phyloP scores from a whole-genome alignment of 2,113 vertebrate species.

The Aegotheles bennettii region DNA sequence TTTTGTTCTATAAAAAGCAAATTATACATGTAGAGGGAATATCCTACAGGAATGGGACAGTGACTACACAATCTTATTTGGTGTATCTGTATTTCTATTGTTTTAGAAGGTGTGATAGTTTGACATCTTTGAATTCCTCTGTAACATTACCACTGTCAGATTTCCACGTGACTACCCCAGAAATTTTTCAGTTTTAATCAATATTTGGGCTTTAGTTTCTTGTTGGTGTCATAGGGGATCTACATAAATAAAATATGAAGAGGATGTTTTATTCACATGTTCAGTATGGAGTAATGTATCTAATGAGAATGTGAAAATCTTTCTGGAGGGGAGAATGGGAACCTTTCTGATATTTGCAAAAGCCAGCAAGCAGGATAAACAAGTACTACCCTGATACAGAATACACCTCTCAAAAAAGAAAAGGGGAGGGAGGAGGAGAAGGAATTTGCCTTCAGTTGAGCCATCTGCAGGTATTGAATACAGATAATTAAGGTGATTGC shows the following conservation, averaged over 20 bases:
- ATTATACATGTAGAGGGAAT: not conserved
- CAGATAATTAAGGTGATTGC: not conserved
- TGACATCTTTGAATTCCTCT: not conserved
- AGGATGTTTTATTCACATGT: not conserved
- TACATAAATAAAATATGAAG: not conserved
- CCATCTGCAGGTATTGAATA: not conserved
- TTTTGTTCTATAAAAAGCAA: not conserved
- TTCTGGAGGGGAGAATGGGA: not conserved
- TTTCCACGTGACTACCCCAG: not conserved
- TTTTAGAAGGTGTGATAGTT: not conserved
- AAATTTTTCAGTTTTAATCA: not conserved
- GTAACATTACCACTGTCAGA: not conserved
- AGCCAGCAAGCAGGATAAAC: not conserved
- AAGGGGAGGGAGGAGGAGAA: fast-evolving
- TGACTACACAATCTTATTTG: not conserved
- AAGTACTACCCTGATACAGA: not conserved
- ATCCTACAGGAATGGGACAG: not conserved
- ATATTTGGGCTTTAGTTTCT: not conserved
- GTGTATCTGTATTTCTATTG: not conserved
- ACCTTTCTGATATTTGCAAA: not conserved
- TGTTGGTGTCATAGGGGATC: not conserved
- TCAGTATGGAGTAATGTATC: not conserved
- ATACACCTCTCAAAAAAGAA: not conserved
- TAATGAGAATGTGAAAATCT: not conserved
- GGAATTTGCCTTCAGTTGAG: not conserved